Percentiles rank a stretch among this genome's conserved stretches.
These are phyloP conservation scores for Callyntrura guangdongensis DNA, from an alignment of 2,888 invertebrate genomes.

Conservation along the genomic window DNA sequence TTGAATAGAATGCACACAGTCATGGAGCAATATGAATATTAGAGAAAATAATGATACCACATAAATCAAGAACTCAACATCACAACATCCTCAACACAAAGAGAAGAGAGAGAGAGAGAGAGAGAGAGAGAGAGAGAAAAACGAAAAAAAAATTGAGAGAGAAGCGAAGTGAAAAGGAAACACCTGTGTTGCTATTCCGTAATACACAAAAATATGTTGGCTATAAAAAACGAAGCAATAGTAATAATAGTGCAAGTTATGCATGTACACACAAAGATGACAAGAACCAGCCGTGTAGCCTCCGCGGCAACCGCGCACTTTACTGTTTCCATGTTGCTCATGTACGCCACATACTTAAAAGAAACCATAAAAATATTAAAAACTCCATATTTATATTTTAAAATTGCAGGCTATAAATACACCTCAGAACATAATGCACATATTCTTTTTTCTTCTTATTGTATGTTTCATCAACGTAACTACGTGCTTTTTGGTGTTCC, in stretches of 20 bases:
- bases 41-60: constrained; percentile 26
- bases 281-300: background rate
- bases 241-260: background rate
- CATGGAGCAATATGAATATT: constrained; percentile 4
- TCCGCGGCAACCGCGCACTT: constrained; percentile 10
- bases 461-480: background rate
- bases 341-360: constrained; percentile 21
- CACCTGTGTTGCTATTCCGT: constrained; percentile 38
- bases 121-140: no score
- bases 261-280: constrained; percentile 11
- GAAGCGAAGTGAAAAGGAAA: constrained; percentile 51
- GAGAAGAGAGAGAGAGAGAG: background rate
- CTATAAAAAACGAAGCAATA: background rate
- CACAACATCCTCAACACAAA: background rate
- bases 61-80: constrained; percentile 31
- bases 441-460: background rate
- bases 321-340: constrained; percentile 18
- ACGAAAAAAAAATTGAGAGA: no score
- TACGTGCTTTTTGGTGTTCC: background rate
- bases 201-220: background rate
- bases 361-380: background rate
- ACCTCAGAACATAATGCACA: no score
- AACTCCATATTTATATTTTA: constrained; percentile 21
- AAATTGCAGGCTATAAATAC: background rate
- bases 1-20: background rate